Base-by-base conservation (phyloP, 2,888 invertebrate genomes). In the Nebria salina region DNA sequence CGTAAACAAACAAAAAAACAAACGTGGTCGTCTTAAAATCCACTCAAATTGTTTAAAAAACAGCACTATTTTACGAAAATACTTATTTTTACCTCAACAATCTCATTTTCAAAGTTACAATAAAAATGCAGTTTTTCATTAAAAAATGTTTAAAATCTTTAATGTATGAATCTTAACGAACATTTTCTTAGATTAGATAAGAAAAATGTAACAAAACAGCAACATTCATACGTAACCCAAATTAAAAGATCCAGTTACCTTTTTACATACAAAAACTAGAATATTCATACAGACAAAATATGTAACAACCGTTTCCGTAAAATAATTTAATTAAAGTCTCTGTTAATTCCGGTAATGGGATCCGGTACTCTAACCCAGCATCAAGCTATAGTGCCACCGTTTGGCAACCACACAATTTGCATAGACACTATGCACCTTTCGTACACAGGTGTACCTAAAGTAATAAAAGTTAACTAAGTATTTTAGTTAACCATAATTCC, bases 251-350 rank as follows among this genome's bases (percentile, higher is more conserved):
- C 34, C 34, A 34, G 34, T 34, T 34, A 34, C 34, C 34, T 34
- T 2, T 5, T 34, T 5, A 34, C 34, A 34, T 34, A 34, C 5
- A 4, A 34, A 2, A 34, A 34, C 34, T 34, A 34, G 34, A 34
- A 34, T 34, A 34, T 34, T 34, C 34, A 34, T 34, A 34, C 34
- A 2, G 34, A 5, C 34, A 34, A 34, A 34, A 34, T 34, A 34
- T 34, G 34, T 34, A 4, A 34, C 5, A 34, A 34, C 34, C 34
- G 34, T 34, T 41, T 72, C 34, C 13, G n/a, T n/a, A 41, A 72
- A 77, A 72, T 77, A 77, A 77, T 77, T 77, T 72, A 77, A 77
- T 77, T 77, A 77, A 77, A 77, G 54, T 72, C 75, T 15, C 41
- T 72, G 77, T 77, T 77, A 77, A 77, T 77, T 77, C 77, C 77